These are phyloP conservation scores for Esox lucius DNA, from an alignment of 2,797 vertebrate species.

Conservation along the genomic window DNA sequence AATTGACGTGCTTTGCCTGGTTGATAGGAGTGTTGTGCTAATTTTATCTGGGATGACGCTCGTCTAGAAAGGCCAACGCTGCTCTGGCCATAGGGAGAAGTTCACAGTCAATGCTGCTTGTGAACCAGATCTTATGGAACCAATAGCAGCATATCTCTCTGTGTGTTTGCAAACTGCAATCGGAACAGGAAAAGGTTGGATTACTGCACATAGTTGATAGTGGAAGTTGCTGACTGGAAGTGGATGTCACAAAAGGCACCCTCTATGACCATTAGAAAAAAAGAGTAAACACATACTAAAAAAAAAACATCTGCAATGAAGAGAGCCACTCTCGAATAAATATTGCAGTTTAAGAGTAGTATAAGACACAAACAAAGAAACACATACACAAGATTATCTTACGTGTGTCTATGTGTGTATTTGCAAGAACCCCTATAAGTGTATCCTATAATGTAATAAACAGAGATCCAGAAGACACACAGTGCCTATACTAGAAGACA, in stretches of 20 bases:
- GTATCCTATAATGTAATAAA: not conserved
- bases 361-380: not conserved
- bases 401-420: not conserved
- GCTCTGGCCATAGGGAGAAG: not conserved
- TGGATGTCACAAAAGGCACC: too few species aligned
- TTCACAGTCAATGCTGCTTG: not conserved
- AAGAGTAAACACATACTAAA: not conserved
- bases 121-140: not conserved
- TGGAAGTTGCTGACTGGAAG: too few species aligned
- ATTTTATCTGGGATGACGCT: constrained; percentile 1
- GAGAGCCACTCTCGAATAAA: not conserved
- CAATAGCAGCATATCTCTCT: not conserved
- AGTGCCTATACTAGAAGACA: too few species aligned
- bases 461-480: too few species aligned
- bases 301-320: not conserved
- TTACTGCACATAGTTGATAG: too few species aligned
- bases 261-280: too few species aligned
- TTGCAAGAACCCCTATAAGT: not conserved
- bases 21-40: not conserved
- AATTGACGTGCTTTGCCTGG: not conserved
- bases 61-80: not conserved
- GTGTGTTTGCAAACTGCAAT: too few species aligned
- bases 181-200: too few species aligned
- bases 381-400: not conserved
- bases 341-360: not conserved